A percentile compares a stretch with the other conserved stretches of the same genome.
Evolutionary conservation across 2,113 vertebrate genomes (phyloP).

Genomic region (Columbina picui): DNA sequence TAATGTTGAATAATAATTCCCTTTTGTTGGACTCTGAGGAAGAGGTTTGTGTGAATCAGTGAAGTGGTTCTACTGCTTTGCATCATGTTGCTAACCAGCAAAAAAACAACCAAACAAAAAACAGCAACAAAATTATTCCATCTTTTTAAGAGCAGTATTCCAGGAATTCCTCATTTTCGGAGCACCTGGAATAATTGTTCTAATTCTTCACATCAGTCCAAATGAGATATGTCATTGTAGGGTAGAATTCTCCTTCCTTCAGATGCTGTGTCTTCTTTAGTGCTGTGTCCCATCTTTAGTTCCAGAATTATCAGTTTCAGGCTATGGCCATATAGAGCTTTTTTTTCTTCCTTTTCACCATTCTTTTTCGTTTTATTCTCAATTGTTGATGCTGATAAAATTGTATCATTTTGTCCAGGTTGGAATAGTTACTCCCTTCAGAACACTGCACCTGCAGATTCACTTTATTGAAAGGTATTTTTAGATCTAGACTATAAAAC

Average conservation of each 20-base stretch:
- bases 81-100: too few species aligned
- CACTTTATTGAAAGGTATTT: constrained; percentile 7
- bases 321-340: background rate
- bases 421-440: background rate
- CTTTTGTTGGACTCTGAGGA: background rate
- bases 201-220: background rate
- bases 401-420: background rate
- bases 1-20: background rate
- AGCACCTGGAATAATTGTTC: background rate
- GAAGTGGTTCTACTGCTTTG: too few species aligned
- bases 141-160: background rate
- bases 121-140: too few species aligned
- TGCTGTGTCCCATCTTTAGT: background rate
- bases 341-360: background rate
- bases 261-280: background rate
- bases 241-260: background rate
- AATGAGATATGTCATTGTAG: background rate
- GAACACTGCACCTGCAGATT: background rate
- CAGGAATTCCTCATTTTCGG: background rate
- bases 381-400: constrained; percentile 1
- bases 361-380: background rate
- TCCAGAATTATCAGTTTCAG: background rate
- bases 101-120: background rate
- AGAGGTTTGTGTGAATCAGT: background rate
- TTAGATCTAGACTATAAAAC: background rate